Percentiles rank a stretch among this genome's conserved stretches.
phyloP scores from a whole-genome alignment of 2,888 invertebrate species.

The Plagiodera versicolora region DNA sequence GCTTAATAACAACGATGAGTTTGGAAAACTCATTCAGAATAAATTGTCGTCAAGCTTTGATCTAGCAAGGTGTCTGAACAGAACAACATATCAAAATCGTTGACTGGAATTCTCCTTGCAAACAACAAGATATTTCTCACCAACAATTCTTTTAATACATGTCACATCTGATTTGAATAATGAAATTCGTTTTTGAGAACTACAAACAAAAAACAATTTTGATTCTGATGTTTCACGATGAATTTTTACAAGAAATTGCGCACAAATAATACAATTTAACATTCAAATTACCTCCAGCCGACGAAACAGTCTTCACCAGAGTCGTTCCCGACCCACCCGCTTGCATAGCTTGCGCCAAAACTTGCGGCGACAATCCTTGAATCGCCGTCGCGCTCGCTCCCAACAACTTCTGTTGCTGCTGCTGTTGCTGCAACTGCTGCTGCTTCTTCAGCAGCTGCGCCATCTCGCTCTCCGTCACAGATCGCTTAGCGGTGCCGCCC shows the following conservation, averaged over 20 bases:
- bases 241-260: not conserved
- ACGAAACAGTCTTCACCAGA: slow-evolving; percentile 63
- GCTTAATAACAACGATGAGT: too few relatives aligned
- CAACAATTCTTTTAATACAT: too few relatives aligned
- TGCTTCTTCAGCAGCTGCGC: slow-evolving; percentile 57
- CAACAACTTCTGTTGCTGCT: slow-evolving; percentile 47
- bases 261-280: not conserved
- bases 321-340: slow-evolving; percentile 60
- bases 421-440: slow-evolving; percentile 38
- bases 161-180: too few relatives aligned
- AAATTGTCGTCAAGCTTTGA: too few relatives aligned
- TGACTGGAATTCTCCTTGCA: too few relatives aligned
- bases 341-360: slow-evolving; percentile 54
- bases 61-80: too few relatives aligned
- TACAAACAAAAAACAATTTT: too few relatives aligned
- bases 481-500: slow-evolving; percentile 48
- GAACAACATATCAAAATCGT: too few relatives aligned
- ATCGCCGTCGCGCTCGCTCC: slow-evolving; percentile 45
- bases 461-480: slow-evolving; percentile 60
- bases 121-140: too few relatives aligned
- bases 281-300: slow-evolving; percentile 40
- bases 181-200: too few relatives aligned
- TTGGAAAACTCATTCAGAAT: too few relatives aligned
- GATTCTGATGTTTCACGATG: too few relatives aligned
- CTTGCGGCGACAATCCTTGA: slow-evolving; percentile 50